Percentiles rank a stretch among this genome's conserved stretches.
phyloP scores from a whole-genome alignment of 2,113 vertebrate genomes.

The Heterocephalus glaber region DNA sequence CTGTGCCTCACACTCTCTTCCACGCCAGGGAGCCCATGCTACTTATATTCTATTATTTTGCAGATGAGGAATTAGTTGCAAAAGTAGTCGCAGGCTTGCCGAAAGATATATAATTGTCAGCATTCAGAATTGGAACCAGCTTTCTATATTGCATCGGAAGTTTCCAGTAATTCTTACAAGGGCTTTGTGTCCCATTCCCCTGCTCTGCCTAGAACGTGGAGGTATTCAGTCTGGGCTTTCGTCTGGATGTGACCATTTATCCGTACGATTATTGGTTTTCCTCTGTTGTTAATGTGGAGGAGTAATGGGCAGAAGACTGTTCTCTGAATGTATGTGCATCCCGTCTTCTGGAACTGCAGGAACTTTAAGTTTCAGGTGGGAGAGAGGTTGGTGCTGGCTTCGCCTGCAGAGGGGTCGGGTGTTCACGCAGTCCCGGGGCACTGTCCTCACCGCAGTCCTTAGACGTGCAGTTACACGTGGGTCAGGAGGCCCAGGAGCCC shows the following conservation, averaged over 20 bases:
- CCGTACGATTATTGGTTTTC: not conserved
- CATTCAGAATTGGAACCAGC: not conserved
- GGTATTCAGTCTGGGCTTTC: not conserved
- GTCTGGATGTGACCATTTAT: not conserved
- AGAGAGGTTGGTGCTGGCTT: not conserved
- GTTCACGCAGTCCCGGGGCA: not conserved
- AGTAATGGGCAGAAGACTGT: not conserved
- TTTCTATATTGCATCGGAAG: not conserved
- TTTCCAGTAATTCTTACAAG: not conserved
- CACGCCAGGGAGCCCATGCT: not conserved
- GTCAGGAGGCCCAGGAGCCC: rapidly evolving
- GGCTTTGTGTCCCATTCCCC: not conserved
- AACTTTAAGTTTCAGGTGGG: not conserved
- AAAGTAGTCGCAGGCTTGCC: constrained; percentile 2
- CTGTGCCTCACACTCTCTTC: not conserved
- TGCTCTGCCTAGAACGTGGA: not conserved
- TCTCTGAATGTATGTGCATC: not conserved
- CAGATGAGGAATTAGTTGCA: not conserved
- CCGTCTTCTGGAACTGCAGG: too few relatives aligned
- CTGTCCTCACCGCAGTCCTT: not conserved
- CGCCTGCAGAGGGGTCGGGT: not conserved
- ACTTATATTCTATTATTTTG: not conserved
- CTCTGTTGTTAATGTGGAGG: not conserved
- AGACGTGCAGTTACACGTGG: not conserved
- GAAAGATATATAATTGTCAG: not conserved